phyloP scores from a whole-genome alignment of 2,113 vertebrate species.

The Delphinapterus leucas region DNA sequence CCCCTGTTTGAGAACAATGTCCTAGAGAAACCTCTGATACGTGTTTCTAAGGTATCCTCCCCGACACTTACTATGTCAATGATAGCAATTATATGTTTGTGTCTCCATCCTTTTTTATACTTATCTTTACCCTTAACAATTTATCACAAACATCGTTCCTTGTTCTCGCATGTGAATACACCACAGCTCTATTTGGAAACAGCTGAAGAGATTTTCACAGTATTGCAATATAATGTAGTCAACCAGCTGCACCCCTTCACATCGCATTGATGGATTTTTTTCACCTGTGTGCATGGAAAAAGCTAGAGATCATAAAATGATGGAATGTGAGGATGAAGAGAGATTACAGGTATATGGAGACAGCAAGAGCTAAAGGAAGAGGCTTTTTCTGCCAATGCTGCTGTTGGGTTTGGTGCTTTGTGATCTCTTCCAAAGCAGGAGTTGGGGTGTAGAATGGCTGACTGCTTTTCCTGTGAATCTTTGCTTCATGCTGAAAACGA shows the following conservation, averaged over 20 bases:
- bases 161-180: not conserved
- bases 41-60: not conserved
- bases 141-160: not conserved
- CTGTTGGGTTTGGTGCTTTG: constrained; percentile 78
- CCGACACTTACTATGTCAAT: not conserved
- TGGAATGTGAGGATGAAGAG: not conserved
- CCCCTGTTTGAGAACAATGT: not conserved
- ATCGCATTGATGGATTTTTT: not conserved
- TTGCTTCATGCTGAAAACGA: constrained; percentile 84
- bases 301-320: not conserved
- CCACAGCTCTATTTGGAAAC: not conserved
- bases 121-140: constrained; percentile 15
- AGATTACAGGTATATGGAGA: not conserved
- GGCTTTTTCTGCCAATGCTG: not conserved
- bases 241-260: not conserved
- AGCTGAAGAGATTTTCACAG: not conserved
- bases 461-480: constrained; percentile 85
- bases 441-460: constrained; percentile 83
- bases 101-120: not conserved
- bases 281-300: not conserved
- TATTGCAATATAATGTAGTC: not conserved
- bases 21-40: not conserved
- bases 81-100: not conserved
- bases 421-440: constrained; percentile 84
- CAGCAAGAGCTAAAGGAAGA: not conserved